Conservation (phyloP, 30 jellyfish, hydroid and myxozoan genomes). For the Aurelia aurita complex sp. Pacific region DNA sequence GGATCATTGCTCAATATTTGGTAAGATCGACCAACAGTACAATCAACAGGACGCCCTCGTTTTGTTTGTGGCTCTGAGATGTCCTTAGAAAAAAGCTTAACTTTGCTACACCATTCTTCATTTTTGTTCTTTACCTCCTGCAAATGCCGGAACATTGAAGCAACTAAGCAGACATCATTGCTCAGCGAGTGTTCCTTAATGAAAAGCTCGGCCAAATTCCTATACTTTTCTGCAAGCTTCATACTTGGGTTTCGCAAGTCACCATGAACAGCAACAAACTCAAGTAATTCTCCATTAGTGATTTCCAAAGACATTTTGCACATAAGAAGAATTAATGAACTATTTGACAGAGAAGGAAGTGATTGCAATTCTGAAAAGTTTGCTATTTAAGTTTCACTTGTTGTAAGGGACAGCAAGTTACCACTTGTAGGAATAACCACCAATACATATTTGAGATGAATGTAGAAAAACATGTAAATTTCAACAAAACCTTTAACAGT, state of each 20-base stretch:
- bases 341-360: background rate
- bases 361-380: background rate
- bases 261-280: background rate
- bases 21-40: background rate
- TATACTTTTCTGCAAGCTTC: background rate
- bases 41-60: background rate
- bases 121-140: background rate
- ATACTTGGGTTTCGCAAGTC: background rate
- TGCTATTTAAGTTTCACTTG: background rate
- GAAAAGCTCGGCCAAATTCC: background rate
- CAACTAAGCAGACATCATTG: background rate
- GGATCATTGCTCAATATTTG: background rate
- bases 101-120: background rate
- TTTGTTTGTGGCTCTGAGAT: background rate
- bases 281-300: background rate
- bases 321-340: background rate
- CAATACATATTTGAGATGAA: no score
- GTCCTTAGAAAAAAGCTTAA: background rate
- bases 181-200: background rate
- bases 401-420: background rate
- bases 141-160: background rate
- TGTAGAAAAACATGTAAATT: no score
- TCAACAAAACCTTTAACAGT: no score
- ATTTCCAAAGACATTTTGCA: background rate
- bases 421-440: background rate